Conservation (phyloP, 2,888 invertebrate genomes). For the Callyntrura sp. region DNA sequence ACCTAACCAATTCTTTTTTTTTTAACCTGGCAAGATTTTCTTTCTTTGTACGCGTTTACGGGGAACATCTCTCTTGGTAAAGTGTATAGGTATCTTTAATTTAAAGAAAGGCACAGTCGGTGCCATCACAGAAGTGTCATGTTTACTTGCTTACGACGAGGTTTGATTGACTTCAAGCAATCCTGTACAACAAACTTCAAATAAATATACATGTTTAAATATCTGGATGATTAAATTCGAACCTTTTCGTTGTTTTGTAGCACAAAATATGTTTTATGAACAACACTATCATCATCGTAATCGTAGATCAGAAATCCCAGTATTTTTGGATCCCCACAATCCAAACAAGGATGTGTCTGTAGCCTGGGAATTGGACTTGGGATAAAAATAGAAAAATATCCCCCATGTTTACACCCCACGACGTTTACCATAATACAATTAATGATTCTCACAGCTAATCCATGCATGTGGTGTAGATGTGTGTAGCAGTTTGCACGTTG, state of each 20-base stretch:
- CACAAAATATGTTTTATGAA: background rate
- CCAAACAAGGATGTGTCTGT: background rate
- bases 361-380: background rate
- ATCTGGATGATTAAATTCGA: background rate
- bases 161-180: conserved; percentile 32
- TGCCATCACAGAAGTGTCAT: conserved; percentile 63
- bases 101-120: conserved; percentile 53
- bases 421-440: conserved; percentile 61
- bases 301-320: background rate
- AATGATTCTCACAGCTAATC: conserved; percentile 50
- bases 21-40: background rate
- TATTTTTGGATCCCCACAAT: background rate
- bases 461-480: conserved; percentile 19
- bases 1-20: background rate
- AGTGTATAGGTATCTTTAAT: background rate
- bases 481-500: conserved; percentile 5
- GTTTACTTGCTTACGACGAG: conserved; percentile 10
- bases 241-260: background rate
- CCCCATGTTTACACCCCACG: conserved; percentile 56
- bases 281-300: background rate
- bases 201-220: background rate
- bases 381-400: conserved; percentile 40
- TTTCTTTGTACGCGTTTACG: too few species aligned
- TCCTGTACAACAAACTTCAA: conserved; percentile 24
- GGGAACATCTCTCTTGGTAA: too few species aligned